Conservation (phyloP, 2,888 invertebrate species). For the Zelleria hepariella region DNA sequence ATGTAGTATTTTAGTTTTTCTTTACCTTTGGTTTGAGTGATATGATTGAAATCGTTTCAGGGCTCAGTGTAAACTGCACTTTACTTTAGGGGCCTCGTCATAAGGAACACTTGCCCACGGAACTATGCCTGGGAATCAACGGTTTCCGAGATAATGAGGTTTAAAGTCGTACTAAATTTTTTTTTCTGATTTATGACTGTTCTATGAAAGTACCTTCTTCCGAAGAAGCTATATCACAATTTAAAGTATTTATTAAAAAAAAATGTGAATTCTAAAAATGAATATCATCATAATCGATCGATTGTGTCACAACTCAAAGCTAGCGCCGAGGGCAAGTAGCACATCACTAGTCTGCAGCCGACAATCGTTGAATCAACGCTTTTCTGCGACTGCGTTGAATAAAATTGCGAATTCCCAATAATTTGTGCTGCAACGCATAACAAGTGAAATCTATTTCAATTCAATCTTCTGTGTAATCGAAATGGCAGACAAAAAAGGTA, state of each 20-base stretch:
- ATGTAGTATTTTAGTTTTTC: too few species aligned
- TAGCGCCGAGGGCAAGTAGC: not conserved
- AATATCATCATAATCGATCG: slow-evolving; percentile 6
- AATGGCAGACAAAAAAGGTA: slow-evolving; percentile 74
- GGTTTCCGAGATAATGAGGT: too few species aligned
- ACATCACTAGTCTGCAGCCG: slow-evolving; percentile 36
- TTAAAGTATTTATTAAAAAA: not conserved
- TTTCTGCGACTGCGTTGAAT: slow-evolving; percentile 41
- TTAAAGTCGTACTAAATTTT: not conserved
- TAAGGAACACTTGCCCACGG: too few species aligned
- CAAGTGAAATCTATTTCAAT: not conserved
- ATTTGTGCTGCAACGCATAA: not conserved
- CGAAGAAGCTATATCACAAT: not conserved
- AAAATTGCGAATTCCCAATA: slow-evolving; percentile 17
- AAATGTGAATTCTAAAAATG: slow-evolving; percentile 1
- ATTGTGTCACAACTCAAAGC: not conserved
- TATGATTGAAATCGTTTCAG: too few species aligned
- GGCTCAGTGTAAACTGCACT: too few species aligned
- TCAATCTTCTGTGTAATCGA: slow-evolving; percentile 14
- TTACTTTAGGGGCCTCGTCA: too few species aligned
- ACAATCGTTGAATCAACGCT: slow-evolving; percentile 36
- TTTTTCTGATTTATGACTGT: not conserved
- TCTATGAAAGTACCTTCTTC: not conserved
- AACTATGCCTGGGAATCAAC: too few species aligned
- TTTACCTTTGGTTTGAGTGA: too few species aligned